phyloP scores from a whole-genome alignment of 2,888 invertebrate species.

The Nemurella pictetii region DNA sequence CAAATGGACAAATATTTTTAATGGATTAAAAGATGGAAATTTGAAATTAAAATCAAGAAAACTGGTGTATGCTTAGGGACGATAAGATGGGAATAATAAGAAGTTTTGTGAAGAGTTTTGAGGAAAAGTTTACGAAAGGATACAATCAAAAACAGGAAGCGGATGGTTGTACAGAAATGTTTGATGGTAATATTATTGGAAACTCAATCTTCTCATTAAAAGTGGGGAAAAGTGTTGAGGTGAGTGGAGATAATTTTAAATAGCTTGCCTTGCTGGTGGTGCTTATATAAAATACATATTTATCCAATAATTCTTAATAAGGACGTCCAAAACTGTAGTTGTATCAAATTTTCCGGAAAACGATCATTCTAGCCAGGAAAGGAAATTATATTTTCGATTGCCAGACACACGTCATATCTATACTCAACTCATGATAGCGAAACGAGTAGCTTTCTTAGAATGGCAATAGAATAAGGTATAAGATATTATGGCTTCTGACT shows the following conservation, averaged over 20 bases:
- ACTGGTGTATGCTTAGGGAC: slow-evolving; percentile 14
- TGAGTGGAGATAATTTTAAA: not conserved
- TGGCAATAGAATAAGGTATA: no score
- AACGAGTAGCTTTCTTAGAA: no score
- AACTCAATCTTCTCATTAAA: not conserved
- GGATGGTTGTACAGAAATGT: not conserved
- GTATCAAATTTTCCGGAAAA: no score
- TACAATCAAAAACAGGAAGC: not conserved
- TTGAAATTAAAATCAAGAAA: slow-evolving; percentile 38
- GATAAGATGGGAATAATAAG: slow-evolving; percentile 6
- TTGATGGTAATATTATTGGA: not conserved
- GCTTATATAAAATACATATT: no score
- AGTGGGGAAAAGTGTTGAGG: not conserved
- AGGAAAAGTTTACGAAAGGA: not conserved
- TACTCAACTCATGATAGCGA: no score
- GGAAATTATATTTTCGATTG: no score
- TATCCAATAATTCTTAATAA: no score
- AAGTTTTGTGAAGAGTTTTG: not conserved
- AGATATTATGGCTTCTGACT: no score
- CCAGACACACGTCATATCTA: no score
- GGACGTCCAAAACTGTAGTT: no score
- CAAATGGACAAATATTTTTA: slow-evolving; percentile 36
- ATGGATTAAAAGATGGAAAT: slow-evolving; percentile 33
- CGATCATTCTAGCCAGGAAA: no score
- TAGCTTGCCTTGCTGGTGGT: no score